Percentiles rank a stretch among this genome's conserved stretches.
Evolutionary conservation across 2,797 vertebrate species (phyloP).

Genomic region (Girardinus metallicus): DNA sequence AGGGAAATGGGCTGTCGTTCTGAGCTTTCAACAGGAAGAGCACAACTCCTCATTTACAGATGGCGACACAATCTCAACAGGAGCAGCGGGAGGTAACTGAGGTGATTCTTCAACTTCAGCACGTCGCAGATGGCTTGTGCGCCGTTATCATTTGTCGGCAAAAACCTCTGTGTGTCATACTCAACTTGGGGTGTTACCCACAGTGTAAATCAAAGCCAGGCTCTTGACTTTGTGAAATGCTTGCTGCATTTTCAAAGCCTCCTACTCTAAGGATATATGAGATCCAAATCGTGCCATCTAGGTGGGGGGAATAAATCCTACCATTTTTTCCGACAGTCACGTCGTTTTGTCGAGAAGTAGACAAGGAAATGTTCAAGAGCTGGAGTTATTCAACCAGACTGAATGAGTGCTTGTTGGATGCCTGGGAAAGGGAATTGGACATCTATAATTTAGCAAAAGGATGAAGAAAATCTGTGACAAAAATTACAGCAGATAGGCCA

Average conservation of each 20-base stretch:
- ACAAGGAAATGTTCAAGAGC: conserved; percentile 59
- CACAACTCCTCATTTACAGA: conserved; percentile 57
- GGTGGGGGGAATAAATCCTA: conserved; percentile 58
- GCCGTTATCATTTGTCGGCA: conserved; percentile 67
- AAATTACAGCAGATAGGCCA: conserved; percentile 79
- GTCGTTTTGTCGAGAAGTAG: conserved; percentile 62
- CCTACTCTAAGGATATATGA: conserved; percentile 66
- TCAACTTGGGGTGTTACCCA: conserved; percentile 65
- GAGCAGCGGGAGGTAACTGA: conserved; percentile 62
- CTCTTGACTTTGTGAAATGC: conserved; percentile 66
- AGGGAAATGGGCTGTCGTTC: conserved; percentile 39
- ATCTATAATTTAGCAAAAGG: conserved; percentile 81
- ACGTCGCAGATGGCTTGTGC: conserved; percentile 60
- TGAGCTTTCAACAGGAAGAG: conserved; percentile 41
- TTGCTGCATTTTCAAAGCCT: conserved; percentile 55
- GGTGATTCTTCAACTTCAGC: conserved; percentile 73
- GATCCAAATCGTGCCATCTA: conserved; percentile 54
- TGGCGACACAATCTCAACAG: conserved; percentile 44
- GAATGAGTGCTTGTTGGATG: conserved; percentile 70
- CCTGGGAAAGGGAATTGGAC: conserved; percentile 55
- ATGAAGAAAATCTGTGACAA: conserved; percentile 76
- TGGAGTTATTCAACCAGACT: conserved; percentile 70
- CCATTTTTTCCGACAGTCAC: conserved; percentile 46
- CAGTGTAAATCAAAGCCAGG: conserved; percentile 71
- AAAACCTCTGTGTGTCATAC: conserved; percentile 55